Evolutionary conservation across 2,888 invertebrate species (phyloP), one percentile per base, ranked within the genome.

Genomic region (Brachyopa scutellaris): DNA sequence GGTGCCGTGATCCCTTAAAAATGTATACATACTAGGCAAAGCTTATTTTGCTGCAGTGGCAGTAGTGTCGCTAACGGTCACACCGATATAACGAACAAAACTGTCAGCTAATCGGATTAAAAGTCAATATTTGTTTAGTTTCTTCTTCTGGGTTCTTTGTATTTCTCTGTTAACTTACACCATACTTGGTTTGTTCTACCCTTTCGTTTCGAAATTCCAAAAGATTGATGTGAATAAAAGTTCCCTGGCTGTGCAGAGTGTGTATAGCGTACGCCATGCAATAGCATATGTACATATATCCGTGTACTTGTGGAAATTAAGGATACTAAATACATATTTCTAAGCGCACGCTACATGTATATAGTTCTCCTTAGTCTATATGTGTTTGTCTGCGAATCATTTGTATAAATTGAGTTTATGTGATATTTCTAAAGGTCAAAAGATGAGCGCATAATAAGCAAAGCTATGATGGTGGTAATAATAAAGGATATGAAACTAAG

Each of bases 61-160:
- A 77, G n/a, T n/a, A n/a, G n/a, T 36, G 23, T 61, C 49, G 9
- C 21, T 36, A 45, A 55, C 17, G 51, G 38, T 40, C n/a, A 61
- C 47, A 61, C 29, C 47, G 38, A 45, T 61, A 61, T 47, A 36
- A 23, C 19, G 74, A 23, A 57, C 67, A 64, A 57, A 74, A 57
- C n/a, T 69, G 62, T 61, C 76, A 61, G 64, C 76, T 76, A 82
- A 82, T 82, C 80, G 70, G 57, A 76, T 82, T 64, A 51, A 82
- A 76, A 76, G 80, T 82, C 80, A 82, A 82, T 76, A 82, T 82
- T 82, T 70, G 51, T 31, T 23, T 55, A 76, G 76, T 74, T 57
- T 61, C 62, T 57, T 62, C 64, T 69, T 3, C 26, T 26, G 3
- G 26, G 26, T 15, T 19, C 29, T 49, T 59, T 26, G 26, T 26